Base-by-base conservation (phyloP, 2,797 vertebrate species). In the Tokudaia muenninki region DNA sequence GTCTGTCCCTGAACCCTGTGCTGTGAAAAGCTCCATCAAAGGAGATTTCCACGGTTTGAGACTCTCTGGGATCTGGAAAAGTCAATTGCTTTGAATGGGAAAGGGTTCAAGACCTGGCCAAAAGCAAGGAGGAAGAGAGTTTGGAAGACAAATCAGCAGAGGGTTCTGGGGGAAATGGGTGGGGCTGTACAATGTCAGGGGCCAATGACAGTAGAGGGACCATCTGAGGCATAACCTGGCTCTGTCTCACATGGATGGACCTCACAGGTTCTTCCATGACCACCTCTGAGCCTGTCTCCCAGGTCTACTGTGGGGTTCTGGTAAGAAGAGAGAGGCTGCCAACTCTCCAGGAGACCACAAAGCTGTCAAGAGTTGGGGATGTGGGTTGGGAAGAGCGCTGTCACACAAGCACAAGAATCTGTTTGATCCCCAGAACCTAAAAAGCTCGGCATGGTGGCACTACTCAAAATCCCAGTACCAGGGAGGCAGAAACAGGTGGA, bases 191-290 rank as follows among this genome's bases (percentile, higher is more conserved):
- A 0, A 1, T 4, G 61, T 17, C 6, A 8, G 63, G 7, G 5
- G 57, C 6, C 9, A 1, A 0, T 0, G 50, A 4, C 11, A 13
- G 14, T 0, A 12, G n/a, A 47, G 26, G 57, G 0, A 19, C 8
- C 16, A 2, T 12, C 9, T 21, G 1, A 47, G 6, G 12, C 16
- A 16, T 26, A 26, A 24, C 22, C 59, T 19, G 67, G 41, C 41
- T 78, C 37, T 55, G n/a, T 50, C 21, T 21, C 26, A 55, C 44
- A 9, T 34, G 26, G 7, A n/a, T 8, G 37, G 34, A 29, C 59
- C 0, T 29, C 12, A 1, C 0, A 12, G 44, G 12, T 31, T 90
- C 70, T 67, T 3, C 4, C 10, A 4, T 22, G 12, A 75, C 14
- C 1, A 3, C 6, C 37, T 65, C 17, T 3, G 14, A 65, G 10